Conservation (phyloP, 2,888 invertebrate genomes). For the Sesamia inferens region DNA sequence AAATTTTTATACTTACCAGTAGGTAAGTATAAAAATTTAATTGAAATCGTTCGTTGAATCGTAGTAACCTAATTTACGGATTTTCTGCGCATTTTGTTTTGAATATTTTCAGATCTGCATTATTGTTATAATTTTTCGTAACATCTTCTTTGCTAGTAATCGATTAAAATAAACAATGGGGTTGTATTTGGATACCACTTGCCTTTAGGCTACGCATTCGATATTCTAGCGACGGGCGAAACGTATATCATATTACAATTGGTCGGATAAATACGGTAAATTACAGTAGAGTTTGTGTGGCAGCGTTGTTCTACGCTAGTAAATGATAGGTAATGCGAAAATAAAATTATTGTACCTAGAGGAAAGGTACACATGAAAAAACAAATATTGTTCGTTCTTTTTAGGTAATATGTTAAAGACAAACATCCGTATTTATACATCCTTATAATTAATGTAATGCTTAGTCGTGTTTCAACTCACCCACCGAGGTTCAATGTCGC, state of each 20-base stretch:
- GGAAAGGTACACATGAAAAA: neutral
- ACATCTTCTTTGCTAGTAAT: slow-evolving; percentile 11
- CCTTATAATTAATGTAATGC: slow-evolving; percentile 57
- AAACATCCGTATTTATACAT: slow-evolving; percentile 45
- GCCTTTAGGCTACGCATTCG: slow-evolving; percentile 62
- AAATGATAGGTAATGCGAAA: neutral
- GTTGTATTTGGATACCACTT: slow-evolving; percentile 41
- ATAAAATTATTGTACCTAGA: neutral
- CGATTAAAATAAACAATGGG: slow-evolving; percentile 9
- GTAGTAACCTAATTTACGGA: no score
- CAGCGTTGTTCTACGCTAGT: neutral
- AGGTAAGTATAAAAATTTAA: no score
- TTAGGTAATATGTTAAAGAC: slow-evolving; percentile 5
- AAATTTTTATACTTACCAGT: no score
- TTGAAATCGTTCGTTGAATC: no score
- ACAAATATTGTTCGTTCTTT: neutral
- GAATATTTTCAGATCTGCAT: neutral
- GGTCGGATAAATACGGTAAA: slow-evolving; percentile 38
- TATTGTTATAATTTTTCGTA: neutral
- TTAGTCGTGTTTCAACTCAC: slow-evolving; percentile 62
- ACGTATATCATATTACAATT: slow-evolving; percentile 60
- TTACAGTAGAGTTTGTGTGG: neutral
- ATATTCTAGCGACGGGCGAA: slow-evolving; percentile 51
- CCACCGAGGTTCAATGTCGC: slow-evolving; percentile 57
- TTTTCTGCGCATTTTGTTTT: no score